Evolutionary conservation across 1,140 invertebrate genomes (phyloP), one percentile per base, ranked within the genome.

Genomic region (Triops longicaudatus): DNA sequence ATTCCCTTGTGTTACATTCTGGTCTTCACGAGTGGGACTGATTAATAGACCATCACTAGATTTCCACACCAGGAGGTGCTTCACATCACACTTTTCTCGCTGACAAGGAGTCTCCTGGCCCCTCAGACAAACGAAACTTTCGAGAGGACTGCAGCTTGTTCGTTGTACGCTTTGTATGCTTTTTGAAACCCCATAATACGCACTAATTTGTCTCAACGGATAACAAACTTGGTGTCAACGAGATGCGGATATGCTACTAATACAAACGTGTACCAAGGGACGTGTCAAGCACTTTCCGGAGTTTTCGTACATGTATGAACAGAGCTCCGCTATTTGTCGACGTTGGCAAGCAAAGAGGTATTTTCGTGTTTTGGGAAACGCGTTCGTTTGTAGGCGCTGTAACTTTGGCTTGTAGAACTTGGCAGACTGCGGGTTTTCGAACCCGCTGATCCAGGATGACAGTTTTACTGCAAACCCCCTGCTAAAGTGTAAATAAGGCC

Each of bases 11-110:
- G 9, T 63, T 22, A 14, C 17, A 22, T 63, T 63, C 14, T 63
- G 10, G 22, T 63, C 50, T 22, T 17, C 22, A 63, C 50, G 50
- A 63, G 50, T 22, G 50, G 50, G 50, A 63, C 50, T 63, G 50
- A 63, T 63, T 63, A 63, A 63, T 63, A 63, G 50, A 63, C 50
- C 50, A 63, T 63, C 50, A 63, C 50, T 22, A 17, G 14, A 63
- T 63, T n/a, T 22, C 50, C 22, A n/a, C 22, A 63, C 50, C 50
- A 63, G 50, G 10, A 63, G 50, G 50, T 63, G 50, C 50, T 63
- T 22, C 50, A 17, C 50, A 6, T 63, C 50, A 63, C 22, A n/a
- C 50, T 22, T 6, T 10, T 63, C 50, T 3, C 50, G 50, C 17
- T 63, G 50, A 63, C 50, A 63, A 22, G 14, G 17, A 22, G 10